Evolutionary conservation across 2,113 vertebrate species (phyloP), one percentile per base, ranked within the genome.

Genomic region (Misgurnus anguillicaudatus): DNA sequence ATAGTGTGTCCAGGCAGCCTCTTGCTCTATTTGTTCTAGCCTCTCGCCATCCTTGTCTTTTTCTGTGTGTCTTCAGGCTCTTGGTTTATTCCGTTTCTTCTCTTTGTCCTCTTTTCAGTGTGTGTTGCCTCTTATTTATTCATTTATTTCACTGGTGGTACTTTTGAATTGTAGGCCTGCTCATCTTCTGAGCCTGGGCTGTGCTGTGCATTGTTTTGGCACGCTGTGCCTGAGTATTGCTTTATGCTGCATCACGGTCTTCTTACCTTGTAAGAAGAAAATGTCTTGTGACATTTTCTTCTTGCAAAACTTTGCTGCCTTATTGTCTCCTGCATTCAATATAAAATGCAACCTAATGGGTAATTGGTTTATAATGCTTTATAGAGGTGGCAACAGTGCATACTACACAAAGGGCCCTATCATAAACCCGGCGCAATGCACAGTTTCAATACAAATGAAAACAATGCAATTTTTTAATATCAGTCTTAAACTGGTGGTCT

Each of bases 11-110:
- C 71, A 57, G 64, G 51, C 48, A 57, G 64, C 75, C 57, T 78
- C 66, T 60, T 13, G 48, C 75, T 84, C 73, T 81, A 73, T 87
- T 75, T 74, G 76, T 85, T 77, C 81, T 78, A 9, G 17, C 53
- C 53, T 88, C 82, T 82, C 80, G 80, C 77, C 82, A 83, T 88
- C 86, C 78, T 80, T 77, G 17, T 82, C 80, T 83, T 19, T 85
- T 82, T 88, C 61, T 82, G 86, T 89, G 86, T 86, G 80, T 89
- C 88, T 11, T 60, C 85, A 77, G 82, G 67, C 81, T 74, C 41
- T 83, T 80, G 78, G 48, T 24, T 81, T 77, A 61, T 72, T 76
- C 45, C 39, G n/a, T 69, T 73, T 61, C 70, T 70, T 71, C 39
- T 51, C 19, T 66, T 51, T 47, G 31, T 48, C 36, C 57, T 17